Evolutionary conservation across 2,888 invertebrate genomes (phyloP).

Genomic region (Drosophila kanekoi): DNA sequence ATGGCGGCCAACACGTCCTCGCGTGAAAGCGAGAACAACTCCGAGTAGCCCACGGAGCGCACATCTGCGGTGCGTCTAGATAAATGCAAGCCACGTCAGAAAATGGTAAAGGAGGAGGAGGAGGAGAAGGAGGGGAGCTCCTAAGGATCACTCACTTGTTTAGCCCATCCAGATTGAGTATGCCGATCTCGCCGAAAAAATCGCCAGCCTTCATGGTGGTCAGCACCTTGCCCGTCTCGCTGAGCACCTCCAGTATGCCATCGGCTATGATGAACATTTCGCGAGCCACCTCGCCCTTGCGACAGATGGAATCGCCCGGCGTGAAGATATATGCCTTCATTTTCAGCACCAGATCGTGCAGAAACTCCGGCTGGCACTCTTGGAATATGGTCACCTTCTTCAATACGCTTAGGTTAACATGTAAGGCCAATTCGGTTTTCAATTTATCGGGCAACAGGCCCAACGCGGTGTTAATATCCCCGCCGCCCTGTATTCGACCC

Average conservation of each 20-base stretch:
- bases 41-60: slow-evolving; percentile 97
- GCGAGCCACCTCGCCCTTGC: slow-evolving; percentile 96
- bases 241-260: slow-evolving; percentile 97
- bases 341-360: slow-evolving; percentile 97
- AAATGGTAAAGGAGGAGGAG: not conserved
- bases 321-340: slow-evolving; percentile 99
- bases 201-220: slow-evolving; percentile 99
- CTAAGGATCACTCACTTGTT: slow-evolving; percentile 91
- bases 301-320: slow-evolving; percentile 97
- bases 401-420: slow-evolving; percentile 97
- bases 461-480: slow-evolving; percentile 97
- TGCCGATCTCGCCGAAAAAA: slow-evolving; percentile 99
- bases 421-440: slow-evolving; percentile 97
- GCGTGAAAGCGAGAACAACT: slow-evolving; percentile 95
- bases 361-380: slow-evolving; percentile 98
- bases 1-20: slow-evolving; percentile 97
- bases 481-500: slow-evolving; percentile 97
- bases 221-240: slow-evolving; percentile 95
- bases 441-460: slow-evolving; percentile 97
- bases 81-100: fast-evolving
- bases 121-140: too few species aligned
- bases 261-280: slow-evolving; percentile 99
- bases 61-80: slow-evolving; percentile 97
- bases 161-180: slow-evolving; percentile 96
- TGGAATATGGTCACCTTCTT: slow-evolving; percentile 98